Evolutionary conservation across 2,888 invertebrate genomes (phyloP).

Genomic region (Muscina levida): DNA sequence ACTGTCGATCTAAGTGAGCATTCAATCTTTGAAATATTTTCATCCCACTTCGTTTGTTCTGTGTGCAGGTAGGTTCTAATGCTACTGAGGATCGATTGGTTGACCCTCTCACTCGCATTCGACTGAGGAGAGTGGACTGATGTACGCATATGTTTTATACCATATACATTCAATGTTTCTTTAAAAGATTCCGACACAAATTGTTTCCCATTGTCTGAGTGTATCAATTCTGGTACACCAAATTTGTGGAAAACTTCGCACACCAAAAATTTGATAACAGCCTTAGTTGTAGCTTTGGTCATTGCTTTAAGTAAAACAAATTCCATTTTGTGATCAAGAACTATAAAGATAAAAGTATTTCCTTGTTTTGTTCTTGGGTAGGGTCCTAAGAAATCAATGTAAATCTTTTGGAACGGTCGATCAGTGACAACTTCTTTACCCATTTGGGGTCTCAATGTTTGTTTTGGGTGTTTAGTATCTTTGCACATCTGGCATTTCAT

Average conservation of each 20-base stretch:
- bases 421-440: background rate
- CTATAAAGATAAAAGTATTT: background rate
- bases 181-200: background rate
- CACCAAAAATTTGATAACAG: background rate
- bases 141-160: conserved; percentile 3
- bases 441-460: conserved; percentile 5
- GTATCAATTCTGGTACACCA: background rate
- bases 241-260: background rate
- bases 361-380: background rate
- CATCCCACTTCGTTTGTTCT: conserved; percentile 13
- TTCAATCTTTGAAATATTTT: conserved; percentile 1
- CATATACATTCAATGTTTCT: too few relatives aligned
- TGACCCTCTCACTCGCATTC: too few relatives aligned
- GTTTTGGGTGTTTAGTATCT: background rate
- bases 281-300: background rate
- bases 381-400: background rate
- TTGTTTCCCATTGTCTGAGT: conserved; percentile 7
- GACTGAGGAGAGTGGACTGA: conserved; percentile 3
- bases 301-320: conserved; percentile 4
- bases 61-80: conserved; percentile 2
- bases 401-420: background rate
- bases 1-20: conserved; percentile 12
- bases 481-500: conserved; percentile 12
- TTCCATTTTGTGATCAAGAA: conserved; percentile 21
- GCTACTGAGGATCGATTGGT: background rate